Conservation (phyloP, 2,113 vertebrate genomes). For the Lampris megalopsis region DNA sequence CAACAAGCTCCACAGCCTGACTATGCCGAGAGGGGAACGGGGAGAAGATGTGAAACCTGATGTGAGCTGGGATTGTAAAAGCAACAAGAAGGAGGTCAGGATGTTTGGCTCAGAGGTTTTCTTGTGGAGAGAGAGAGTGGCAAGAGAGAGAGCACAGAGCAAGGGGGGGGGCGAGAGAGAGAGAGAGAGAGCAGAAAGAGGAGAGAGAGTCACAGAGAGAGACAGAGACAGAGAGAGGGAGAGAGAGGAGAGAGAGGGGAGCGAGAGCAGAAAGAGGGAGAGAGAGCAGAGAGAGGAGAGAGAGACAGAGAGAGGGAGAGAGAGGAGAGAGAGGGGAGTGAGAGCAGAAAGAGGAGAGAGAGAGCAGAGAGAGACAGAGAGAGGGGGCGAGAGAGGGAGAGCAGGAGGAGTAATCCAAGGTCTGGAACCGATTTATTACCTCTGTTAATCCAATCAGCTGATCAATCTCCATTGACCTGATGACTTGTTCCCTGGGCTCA, state of each 20-base stretch:
- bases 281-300: neutral
- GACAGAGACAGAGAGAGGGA: too few species aligned
- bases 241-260: too few species aligned
- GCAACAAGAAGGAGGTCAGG: neutral
- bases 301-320: too few species aligned
- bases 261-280: too few species aligned
- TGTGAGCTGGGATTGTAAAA: constrained; percentile 11
- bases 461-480: constrained; percentile 15
- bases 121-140: neutral
- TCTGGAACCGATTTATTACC: constrained; percentile 18
- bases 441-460: constrained; percentile 49
- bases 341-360: constrained; percentile 9
- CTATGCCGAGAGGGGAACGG: too few species aligned
- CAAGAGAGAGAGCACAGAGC: neutral
- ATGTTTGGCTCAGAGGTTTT: constrained; percentile 14
- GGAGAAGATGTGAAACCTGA: neutral
- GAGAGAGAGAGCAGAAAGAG: too few species aligned
- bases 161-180: too few species aligned
- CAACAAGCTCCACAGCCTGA: too few species aligned
- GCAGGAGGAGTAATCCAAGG: neutral
- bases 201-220: too few species aligned
- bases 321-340: constrained; percentile 9
- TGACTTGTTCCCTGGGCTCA: neutral
- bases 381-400: neutral
- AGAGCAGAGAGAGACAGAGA: neutral